A percentile compares a stretch with the other conserved stretches of the same genome.
phyloP scores from a whole-genome alignment of 2,888 invertebrate genomes.

The Dicyrtomina minuta region DNA sequence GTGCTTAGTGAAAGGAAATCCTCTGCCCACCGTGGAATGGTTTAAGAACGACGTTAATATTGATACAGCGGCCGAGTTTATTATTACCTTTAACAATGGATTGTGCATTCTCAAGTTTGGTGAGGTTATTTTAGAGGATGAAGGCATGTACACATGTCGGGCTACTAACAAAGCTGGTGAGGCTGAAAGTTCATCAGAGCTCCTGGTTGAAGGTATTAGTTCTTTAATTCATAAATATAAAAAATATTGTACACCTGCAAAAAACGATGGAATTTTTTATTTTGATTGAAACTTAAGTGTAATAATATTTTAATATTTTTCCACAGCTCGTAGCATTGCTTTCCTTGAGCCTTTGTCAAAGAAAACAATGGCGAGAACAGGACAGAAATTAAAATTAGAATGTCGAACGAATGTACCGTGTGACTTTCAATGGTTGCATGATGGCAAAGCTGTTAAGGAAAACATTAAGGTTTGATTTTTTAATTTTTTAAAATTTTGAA shows the following conservation, averaged over 20 bases:
- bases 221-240: conserved; percentile 13
- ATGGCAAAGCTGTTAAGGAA: conserved; percentile 14
- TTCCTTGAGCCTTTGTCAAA: conserved; percentile 61
- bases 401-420: conserved; percentile 57
- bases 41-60: conserved; percentile 70
- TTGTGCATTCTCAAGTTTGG: conserved; percentile 73
- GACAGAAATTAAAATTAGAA: conserved; percentile 72
- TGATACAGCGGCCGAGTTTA: conserved; percentile 71
- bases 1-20: conserved; percentile 72
- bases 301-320: conserved; percentile 2
- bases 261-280: conserved; percentile 16
- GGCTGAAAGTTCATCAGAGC: conserved; percentile 65
- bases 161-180: conserved; percentile 69
- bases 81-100: conserved; percentile 79
- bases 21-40: conserved; percentile 79
- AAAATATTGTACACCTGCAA: too few relatives aligned
- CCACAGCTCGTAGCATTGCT: conserved; percentile 59
- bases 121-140: conserved; percentile 67
- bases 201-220: conserved; percentile 71
- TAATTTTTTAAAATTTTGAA: background rate
- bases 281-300: background rate
- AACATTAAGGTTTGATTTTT: conserved; percentile 19
- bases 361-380: conserved; percentile 72
- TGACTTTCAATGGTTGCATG: conserved; percentile 28
- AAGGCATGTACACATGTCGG: conserved; percentile 70